Evolutionary conservation across 1,140 invertebrate species (phyloP).

Genomic region (Orussus abietinus): DNA sequence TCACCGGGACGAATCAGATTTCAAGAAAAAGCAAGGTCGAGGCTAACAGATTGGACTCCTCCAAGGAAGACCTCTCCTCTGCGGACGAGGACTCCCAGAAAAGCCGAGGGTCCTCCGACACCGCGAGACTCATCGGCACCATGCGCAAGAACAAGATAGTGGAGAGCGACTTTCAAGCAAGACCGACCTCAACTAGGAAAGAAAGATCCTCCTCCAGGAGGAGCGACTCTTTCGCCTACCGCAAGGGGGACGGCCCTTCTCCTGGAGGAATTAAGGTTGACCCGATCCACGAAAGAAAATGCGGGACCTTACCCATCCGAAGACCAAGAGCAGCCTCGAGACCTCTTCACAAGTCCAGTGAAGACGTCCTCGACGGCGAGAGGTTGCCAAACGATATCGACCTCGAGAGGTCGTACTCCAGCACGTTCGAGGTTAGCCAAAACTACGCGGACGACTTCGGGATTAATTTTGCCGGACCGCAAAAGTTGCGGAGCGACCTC

Average conservation of each 20-base stretch:
- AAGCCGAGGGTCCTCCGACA: constrained; percentile 8
- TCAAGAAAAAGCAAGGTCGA: constrained; percentile 26
- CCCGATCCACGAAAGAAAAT: constrained; percentile 21
- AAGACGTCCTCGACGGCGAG: constrained; percentile 37
- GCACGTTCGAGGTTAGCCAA: constrained; percentile 25
- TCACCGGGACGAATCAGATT: too few relatives aligned
- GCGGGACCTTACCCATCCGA: constrained; percentile 39
- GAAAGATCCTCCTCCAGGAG: not conserved
- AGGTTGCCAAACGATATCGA: constrained; percentile 9
- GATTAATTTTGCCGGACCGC: too few relatives aligned
- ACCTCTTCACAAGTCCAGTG: constrained; percentile 39
- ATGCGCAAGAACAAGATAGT: constrained; percentile 9
- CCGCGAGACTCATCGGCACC: constrained; percentile 23
- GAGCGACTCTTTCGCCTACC: too few relatives aligned
- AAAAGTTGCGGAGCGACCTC: not conserved
- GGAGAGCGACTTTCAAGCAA: too few relatives aligned
- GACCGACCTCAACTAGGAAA: too few relatives aligned
- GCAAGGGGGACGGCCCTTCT: too few relatives aligned
- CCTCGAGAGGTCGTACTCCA: constrained; percentile 24
- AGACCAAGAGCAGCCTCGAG: constrained; percentile 22
- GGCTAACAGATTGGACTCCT: too few relatives aligned
- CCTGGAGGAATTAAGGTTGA: constrained; percentile 1
- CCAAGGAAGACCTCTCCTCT: too few relatives aligned
- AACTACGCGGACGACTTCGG: not conserved
- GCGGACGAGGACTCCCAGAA: constrained; percentile 22